phyloP scores from a whole-genome alignment of 1,140 invertebrate genomes.

The Pseudobourletiella spinata region DNA sequence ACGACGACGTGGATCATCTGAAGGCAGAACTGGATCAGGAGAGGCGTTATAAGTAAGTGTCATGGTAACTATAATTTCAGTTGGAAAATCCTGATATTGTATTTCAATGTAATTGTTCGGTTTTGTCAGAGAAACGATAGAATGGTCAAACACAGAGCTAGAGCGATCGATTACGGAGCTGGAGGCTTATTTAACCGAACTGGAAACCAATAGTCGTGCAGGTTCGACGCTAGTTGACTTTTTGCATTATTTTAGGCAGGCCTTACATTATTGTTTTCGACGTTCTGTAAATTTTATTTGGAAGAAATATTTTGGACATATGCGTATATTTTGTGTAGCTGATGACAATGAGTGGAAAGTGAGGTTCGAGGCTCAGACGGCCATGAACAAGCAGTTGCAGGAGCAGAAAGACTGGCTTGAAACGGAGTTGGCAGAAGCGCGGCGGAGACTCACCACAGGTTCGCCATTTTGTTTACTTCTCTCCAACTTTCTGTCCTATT shows the following conservation, averaged over 20 bases:
- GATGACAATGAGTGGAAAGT: slow-evolving; percentile 37
- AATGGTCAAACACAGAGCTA: slow-evolving; percentile 36
- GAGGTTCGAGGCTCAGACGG: slow-evolving; percentile 33
- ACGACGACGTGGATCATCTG: slow-evolving; percentile 35
- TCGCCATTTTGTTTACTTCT: slow-evolving; percentile 1
- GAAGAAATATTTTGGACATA: background rate
- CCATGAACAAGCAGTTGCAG: slow-evolving; percentile 35
- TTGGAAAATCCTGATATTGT: too few relatives aligned
- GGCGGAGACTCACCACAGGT: slow-evolving; percentile 33
- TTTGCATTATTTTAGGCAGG: background rate
- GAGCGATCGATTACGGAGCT: slow-evolving; percentile 35
- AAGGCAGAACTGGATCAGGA: slow-evolving; percentile 35
- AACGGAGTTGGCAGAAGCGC: slow-evolving; percentile 31
- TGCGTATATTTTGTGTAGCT: slow-evolving; percentile 11
- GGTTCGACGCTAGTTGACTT: slow-evolving; percentile 25
- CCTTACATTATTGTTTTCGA: background rate
- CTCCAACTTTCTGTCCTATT: too few relatives aligned
- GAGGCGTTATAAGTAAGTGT: slow-evolving; percentile 31
- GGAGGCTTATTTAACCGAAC: slow-evolving; percentile 29
- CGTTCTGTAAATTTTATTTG: background rate
- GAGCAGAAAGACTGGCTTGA: slow-evolving; percentile 37
- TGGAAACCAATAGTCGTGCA: slow-evolving; percentile 30
- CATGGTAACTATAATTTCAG: too few relatives aligned
- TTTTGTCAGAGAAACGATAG: slow-evolving; percentile 28
- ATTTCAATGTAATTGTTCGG: background rate